Base-by-base conservation (phyloP, 2,888 invertebrate species). In the Siphonodentalium dalli region DNA sequence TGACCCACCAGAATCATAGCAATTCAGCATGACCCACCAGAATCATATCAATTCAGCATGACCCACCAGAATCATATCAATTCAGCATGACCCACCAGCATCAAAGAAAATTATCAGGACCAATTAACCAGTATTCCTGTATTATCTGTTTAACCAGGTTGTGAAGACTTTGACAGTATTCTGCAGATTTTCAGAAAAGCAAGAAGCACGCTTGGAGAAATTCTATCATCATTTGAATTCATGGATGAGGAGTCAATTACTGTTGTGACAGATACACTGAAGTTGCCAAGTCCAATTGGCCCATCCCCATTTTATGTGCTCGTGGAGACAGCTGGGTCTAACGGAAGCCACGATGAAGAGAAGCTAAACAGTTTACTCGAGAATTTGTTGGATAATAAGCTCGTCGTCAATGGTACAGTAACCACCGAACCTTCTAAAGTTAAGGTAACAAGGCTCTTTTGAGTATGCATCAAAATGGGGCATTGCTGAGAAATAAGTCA, bases 171-270 rank as follows among this genome's bases (percentile, higher is more conserved):
- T 79, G 88, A 91, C 31, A 86, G 88, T 60, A 88, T 95, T 21
- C 82, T 95, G 13, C 84, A 88, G 66, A 87, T 92, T 0, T 91
- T 89, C 75, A 85, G 86, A 65, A 84, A 87, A 58, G 92, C 94
- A 0, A 92, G 90, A 79, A 81, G 81, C 0, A 86, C 88, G 23
- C 83, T 96, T 11, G 91, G 90, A 1, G 97, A 98, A 84, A 91
- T 95, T 62, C 81, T 99, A 34, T 96, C 97, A 4, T 93, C 97
- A 0, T 97, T 93, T 83, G 99, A 99, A 85, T 87, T 98, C 85
- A 90, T 98, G 57, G 98, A 99, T 81, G 84, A 85, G 11, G 82
- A 83, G 35, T 87, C 92, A 0, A 84, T 97, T 71, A 85, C 86
- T n/a, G 85, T 87, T 31, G 87, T 88, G 0, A 84, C 86, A 0